A percentile compares a stretch with the other conserved stretches of the same genome.
These are phyloP conservation scores for Drosophila santomea DNA, from an alignment of 1,140 invertebrate genomes.

Conservation along the genomic window DNA sequence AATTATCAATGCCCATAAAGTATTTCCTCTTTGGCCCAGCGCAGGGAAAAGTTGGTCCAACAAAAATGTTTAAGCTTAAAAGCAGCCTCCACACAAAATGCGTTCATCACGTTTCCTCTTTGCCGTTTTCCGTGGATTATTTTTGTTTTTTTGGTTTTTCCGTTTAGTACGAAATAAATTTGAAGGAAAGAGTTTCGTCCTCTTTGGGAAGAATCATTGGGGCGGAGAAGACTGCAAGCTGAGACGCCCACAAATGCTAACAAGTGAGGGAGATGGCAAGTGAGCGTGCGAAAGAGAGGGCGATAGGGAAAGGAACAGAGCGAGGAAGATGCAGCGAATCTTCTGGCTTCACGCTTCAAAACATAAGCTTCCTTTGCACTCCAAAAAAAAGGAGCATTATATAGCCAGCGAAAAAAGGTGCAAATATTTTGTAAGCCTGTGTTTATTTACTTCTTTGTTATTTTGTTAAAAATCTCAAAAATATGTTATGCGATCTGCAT, in stretches of 20 bases:
- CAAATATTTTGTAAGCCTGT: too few species aligned
- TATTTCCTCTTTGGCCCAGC: constrained; percentile 61
- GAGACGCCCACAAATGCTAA: constrained; percentile 74
- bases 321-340: constrained; percentile 17
- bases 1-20: constrained; percentile 78
- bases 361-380: constrained; percentile 11
- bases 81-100: constrained; percentile 57
- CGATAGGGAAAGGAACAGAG: constrained; percentile 1
- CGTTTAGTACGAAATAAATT: constrained; percentile 69
- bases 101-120: constrained; percentile 71
- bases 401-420: not conserved
- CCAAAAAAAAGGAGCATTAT: not conserved
- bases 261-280: constrained; percentile 42
- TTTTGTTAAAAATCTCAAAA: too few species aligned
- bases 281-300: not conserved
- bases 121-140: constrained; percentile 15
- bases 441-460: too few species aligned
- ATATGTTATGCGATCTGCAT: too few species aligned
- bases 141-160: not conserved
- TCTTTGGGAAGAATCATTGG: constrained; percentile 18
- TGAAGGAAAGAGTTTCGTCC: constrained; percentile 17
- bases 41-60: constrained; percentile 17
- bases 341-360: constrained; percentile 26
- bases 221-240: constrained; percentile 2
- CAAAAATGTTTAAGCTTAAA: not conserved